Evolutionary conservation across 1,140 invertebrate genomes (phyloP), one percentile per base, ranked within the genome.

Genomic region (Andrena cerasifolii): DNA sequence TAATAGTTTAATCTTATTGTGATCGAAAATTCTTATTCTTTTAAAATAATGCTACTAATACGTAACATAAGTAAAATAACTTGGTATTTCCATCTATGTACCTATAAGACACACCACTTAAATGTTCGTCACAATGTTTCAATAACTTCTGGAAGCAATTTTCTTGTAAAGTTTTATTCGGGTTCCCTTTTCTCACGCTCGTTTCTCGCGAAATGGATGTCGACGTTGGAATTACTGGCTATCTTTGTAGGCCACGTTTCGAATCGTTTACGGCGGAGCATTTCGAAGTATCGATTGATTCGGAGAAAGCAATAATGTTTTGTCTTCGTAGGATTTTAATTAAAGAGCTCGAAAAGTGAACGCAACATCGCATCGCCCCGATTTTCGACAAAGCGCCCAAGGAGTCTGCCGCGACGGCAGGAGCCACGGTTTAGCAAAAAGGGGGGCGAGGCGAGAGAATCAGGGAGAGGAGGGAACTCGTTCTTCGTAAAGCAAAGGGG

Each of bases 311-410:
- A 18, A 40, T 28, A 43, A 53, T 66, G 31, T 62, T 43, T 67
- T 16, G 72, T 79, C 65, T 67, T 75, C 71, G 54, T 56, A 65
- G 74, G 76, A 86, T 84, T 86, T 87, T 87, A 88, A 88, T 88
- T 86, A 88, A 86, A 85, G 70, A 85, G 74, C 67, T 67, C 62
- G 80, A 79, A 86, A 78, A 74, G 77, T 78, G 53, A 75, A 77
- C 73, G 70, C 78, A 84, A 86, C 80, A 85, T 58, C 75, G 61
- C 80, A 85, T 58, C 75, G 61, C 49, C 54, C 54, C 58, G 63
- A 56, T 79, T 83, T 74, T 83, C 65, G 56, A 83, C 80, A 81
- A 86, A 80, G 83, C 81, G 61, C 36, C 66, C 26, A 16, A 65
- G 47, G 79, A 59, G 62, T 73, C 56, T 24, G 53, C 59, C 71